phyloP scores from a whole-genome alignment of 2,888 invertebrate genomes.

The Actias luna region DNA sequence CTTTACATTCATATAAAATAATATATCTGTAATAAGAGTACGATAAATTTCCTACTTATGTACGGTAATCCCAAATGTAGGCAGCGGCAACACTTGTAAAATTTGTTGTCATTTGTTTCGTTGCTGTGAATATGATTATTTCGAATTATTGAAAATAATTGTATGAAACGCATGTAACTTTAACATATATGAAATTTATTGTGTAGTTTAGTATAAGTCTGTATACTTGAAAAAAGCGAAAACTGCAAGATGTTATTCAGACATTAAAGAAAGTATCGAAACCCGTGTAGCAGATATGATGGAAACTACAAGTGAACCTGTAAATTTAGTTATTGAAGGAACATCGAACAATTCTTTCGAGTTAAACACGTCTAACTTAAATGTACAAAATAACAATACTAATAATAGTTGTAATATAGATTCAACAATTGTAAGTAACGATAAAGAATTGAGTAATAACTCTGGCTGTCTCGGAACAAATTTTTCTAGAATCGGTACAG shows the following conservation, averaged over 20 bases:
- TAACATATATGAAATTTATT: background rate
- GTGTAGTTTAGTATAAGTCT: background rate
- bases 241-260: background rate
- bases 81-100: too few relatives aligned
- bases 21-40: too few relatives aligned
- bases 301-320: background rate
- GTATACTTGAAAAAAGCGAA: background rate
- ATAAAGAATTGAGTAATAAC: background rate
- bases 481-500: background rate
- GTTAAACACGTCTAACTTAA: background rate
- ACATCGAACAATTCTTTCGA: background rate
- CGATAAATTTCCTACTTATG: too few relatives aligned
- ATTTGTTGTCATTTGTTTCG: too few relatives aligned
- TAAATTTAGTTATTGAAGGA: background rate
- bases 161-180: too few relatives aligned
- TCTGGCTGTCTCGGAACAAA: background rate
- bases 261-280: background rate
- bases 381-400: background rate
- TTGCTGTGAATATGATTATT: too few relatives aligned
- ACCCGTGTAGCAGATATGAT: background rate
- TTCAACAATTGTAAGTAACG: background rate
- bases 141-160: too few relatives aligned
- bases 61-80: too few relatives aligned
- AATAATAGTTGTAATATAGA: background rate
- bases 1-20: too few relatives aligned